These are phyloP conservation scores for sheep (Ovis aries) DNA, from an alignment of 2,113 vertebrate genomes.

Conservation along the genomic window DNA sequence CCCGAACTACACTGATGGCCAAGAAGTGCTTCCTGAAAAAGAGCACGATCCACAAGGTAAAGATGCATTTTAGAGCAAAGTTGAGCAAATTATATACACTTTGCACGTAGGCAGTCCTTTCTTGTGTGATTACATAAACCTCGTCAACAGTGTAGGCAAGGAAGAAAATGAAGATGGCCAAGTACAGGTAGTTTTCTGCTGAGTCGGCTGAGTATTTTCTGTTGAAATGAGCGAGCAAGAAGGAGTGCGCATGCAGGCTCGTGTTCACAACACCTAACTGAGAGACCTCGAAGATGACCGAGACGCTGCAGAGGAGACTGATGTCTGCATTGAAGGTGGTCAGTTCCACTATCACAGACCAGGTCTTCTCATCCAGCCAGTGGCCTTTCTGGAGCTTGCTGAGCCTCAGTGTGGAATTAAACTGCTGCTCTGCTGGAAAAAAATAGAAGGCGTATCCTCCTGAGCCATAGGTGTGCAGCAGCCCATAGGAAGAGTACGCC, in stretches of 20 bases:
- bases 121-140: not conserved
- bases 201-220: not conserved
- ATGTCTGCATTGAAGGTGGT: conserved; percentile 66
- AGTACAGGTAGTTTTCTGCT: conserved; percentile 38
- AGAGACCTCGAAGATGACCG: conserved; percentile 74
- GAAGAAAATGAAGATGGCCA: conserved; percentile 53
- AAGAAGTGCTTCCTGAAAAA: conserved; percentile 54
- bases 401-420: conserved; percentile 36
- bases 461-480: too few species aligned
- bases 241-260: conserved; percentile 64
- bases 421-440: too few species aligned
- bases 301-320: conserved; percentile 72
- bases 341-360: conserved; percentile 77
- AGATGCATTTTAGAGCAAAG: conserved; percentile 53
- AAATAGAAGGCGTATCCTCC: too few species aligned
- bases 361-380: conserved; percentile 79
- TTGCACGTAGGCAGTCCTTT: conserved; percentile 53
- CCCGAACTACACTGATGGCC: not conserved
- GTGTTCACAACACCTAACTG: conserved; percentile 64
- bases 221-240: conserved; percentile 61
- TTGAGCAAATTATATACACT: conserved; percentile 59
- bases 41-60: conserved; percentile 53
- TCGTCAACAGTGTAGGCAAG: conserved; percentile 36
- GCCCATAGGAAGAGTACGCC: too few species aligned
- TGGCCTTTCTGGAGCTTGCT: conserved; percentile 30